Percentiles rank a stretch among this genome's conserved stretches.
phyloP scores from a whole-genome alignment of 2,797 vertebrate genomes.

The Melanotaenia trifasciata region DNA sequence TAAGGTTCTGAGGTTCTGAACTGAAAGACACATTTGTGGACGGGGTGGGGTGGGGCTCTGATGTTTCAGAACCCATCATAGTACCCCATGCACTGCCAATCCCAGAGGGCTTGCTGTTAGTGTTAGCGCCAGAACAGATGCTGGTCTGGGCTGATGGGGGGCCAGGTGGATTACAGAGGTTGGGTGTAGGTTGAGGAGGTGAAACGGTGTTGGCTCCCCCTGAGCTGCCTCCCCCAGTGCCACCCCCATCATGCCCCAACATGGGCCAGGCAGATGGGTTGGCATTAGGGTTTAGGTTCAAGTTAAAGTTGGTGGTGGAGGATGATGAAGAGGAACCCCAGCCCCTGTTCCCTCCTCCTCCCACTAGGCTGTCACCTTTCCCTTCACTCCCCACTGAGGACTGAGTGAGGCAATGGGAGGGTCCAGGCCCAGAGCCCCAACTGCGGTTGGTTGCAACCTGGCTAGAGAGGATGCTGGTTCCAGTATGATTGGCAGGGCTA shows the following conservation, averaged over 20 bases:
- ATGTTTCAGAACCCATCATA: constrained; percentile 87
- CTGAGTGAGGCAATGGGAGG: constrained; percentile 75
- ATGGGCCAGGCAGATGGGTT: constrained; percentile 97
- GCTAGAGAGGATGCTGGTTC: constrained; percentile 87
- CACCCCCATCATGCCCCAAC: constrained; percentile 92
- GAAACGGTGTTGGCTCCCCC: constrained; percentile 89
- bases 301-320: constrained; percentile 94
- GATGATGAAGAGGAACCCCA: constrained; percentile 91
- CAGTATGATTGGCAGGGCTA: constrained; percentile 86
- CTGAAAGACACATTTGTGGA: constrained; percentile 97
- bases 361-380: constrained; percentile 89
- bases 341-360: constrained; percentile 86
- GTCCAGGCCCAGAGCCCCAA: constrained; percentile 86
- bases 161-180: constrained; percentile 77
- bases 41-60: constrained; percentile 90
- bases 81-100: constrained; percentile 92
- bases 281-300: constrained; percentile 98
- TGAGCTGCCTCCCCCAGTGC: constrained; percentile 91
- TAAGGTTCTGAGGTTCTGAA: constrained; percentile 99
- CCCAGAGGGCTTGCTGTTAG: constrained; percentile 89
- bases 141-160: constrained; percentile 75
- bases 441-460: constrained; percentile 90
- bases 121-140: constrained; percentile 81
- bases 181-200: constrained; percentile 75
- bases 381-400: constrained; percentile 82